A percentile compares a stretch with the other conserved stretches of the same genome.
phyloP scores from a whole-genome alignment of 2,888 invertebrate genomes.

The Embidobia sp. region DNA sequence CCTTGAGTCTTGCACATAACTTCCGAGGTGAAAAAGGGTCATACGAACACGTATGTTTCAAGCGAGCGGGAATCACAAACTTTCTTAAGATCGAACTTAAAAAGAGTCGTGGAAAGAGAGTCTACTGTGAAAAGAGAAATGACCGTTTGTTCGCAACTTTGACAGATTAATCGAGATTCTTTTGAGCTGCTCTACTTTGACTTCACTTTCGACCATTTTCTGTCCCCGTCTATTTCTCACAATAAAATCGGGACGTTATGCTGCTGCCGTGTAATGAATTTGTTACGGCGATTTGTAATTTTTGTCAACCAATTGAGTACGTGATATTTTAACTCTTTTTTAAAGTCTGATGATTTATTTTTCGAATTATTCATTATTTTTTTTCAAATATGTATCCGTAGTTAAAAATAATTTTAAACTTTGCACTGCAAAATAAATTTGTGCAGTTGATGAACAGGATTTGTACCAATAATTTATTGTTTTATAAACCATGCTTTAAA shows the following conservation, averaged over 20 bases:
- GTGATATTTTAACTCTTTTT: too few relatives aligned
- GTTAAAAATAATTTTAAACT: too few relatives aligned
- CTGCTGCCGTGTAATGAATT: too few relatives aligned
- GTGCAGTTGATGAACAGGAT: too few relatives aligned
- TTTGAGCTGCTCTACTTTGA: slow-evolving; percentile 30
- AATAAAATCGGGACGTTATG: background rate
- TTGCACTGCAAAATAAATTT: background rate
- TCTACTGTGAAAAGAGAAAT: slow-evolving; percentile 42
- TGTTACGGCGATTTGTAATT: too few relatives aligned
- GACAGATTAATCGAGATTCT: slow-evolving; percentile 51
- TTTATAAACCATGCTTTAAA: too few relatives aligned
- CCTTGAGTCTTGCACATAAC: slow-evolving; percentile 20
- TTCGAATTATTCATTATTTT: too few relatives aligned
- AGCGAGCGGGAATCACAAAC: slow-evolving; percentile 36
- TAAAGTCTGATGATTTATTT: too few relatives aligned
- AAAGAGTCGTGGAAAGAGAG: slow-evolving; percentile 34
- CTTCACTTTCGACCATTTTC: slow-evolving; percentile 23
- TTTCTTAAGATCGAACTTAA: slow-evolving; percentile 46
- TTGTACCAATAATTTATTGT: too few relatives aligned
- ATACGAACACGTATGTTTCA: slow-evolving; percentile 42
- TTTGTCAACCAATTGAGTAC: too few relatives aligned
- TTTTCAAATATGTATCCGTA: too few relatives aligned
- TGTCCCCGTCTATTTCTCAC: slow-evolving; percentile 1
- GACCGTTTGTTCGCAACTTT: slow-evolving; percentile 48
- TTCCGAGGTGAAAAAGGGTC: slow-evolving; percentile 31